Conservation (phyloP, 2,888 invertebrate genomes). For the Lasioglossum calceatum region DNA sequence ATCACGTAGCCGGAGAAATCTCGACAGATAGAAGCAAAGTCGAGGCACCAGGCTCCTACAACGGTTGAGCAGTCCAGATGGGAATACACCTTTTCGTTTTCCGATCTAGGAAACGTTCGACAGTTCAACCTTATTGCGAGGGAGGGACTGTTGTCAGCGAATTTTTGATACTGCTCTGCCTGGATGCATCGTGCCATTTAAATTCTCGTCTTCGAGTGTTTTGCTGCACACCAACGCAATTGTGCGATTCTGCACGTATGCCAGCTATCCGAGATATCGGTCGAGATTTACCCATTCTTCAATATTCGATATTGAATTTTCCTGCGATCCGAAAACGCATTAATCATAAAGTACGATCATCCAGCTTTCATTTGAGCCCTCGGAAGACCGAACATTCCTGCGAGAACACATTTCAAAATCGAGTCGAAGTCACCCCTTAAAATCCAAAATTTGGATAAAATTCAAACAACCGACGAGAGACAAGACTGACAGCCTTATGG, state of each 20-base stretch:
- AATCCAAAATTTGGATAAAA: too few species aligned
- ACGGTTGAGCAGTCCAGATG: constrained; percentile 58
- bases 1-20: constrained; percentile 78
- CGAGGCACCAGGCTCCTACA: constrained; percentile 41
- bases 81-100: constrained; percentile 60
- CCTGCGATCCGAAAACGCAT: not conserved
- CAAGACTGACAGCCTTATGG: too few species aligned
- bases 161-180: constrained; percentile 54
- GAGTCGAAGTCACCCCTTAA: not conserved
- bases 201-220: constrained; percentile 16
- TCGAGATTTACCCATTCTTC: not conserved
- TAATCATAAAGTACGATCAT: not conserved
- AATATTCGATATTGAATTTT: not conserved
- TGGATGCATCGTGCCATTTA: constrained; percentile 32
- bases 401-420: not conserved
- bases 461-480: too few species aligned
- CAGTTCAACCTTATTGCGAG: constrained; percentile 64
- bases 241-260: not conserved
- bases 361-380: not conserved
- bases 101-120: constrained; percentile 41
- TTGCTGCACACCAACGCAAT: not conserved
- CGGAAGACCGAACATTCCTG: not conserved
- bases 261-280: not conserved
- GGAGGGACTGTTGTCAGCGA: constrained; percentile 55
- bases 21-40: constrained; percentile 71